Evolutionary conservation across 1,140 invertebrate genomes (phyloP).

Genomic region (Araneus ventricosus): DNA sequence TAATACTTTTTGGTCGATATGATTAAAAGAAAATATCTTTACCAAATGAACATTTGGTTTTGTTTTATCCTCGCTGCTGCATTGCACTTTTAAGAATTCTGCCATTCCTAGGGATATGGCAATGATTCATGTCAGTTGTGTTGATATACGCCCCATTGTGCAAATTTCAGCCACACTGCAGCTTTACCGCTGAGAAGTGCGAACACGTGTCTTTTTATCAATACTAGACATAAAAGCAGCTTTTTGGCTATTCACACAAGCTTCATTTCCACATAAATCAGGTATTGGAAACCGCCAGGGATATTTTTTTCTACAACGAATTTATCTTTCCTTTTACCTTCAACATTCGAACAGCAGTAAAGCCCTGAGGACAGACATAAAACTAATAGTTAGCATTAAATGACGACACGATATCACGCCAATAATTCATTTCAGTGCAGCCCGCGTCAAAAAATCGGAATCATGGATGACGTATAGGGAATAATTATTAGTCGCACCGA

Average conservation of each 20-base stretch:
- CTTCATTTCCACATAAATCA: too few relatives aligned
- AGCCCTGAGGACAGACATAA: neutral
- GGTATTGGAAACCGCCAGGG: too few relatives aligned
- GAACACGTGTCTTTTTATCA: neutral
- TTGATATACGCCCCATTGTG: too few relatives aligned
- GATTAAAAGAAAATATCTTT: too few relatives aligned
- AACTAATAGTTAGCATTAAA: constrained; percentile 40
- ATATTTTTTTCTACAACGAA: neutral
- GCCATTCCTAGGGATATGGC: too few relatives aligned
- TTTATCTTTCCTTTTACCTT: neutral
- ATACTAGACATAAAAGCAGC: neutral
- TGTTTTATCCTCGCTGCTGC: too few relatives aligned
- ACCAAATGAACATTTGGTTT: too few relatives aligned
- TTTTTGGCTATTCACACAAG: neutral
- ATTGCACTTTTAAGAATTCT: too few relatives aligned
- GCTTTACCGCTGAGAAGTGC: too few relatives aligned
- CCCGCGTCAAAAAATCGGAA: neutral
- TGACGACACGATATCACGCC: constrained; percentile 55
- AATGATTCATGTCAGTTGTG: too few relatives aligned
- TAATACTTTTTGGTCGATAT: too few relatives aligned
- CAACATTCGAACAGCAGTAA: neutral
- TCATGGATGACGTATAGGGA: constrained; percentile 42
- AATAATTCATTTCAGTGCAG: constrained; percentile 18
- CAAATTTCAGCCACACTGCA: too few relatives aligned
- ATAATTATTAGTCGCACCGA: constrained; percentile 47